A percentile compares a stretch with the other conserved stretches of the same genome.
phyloP scores from a whole-genome alignment of 2,113 vertebrate species.

The Chloebia gouldiae region DNA sequence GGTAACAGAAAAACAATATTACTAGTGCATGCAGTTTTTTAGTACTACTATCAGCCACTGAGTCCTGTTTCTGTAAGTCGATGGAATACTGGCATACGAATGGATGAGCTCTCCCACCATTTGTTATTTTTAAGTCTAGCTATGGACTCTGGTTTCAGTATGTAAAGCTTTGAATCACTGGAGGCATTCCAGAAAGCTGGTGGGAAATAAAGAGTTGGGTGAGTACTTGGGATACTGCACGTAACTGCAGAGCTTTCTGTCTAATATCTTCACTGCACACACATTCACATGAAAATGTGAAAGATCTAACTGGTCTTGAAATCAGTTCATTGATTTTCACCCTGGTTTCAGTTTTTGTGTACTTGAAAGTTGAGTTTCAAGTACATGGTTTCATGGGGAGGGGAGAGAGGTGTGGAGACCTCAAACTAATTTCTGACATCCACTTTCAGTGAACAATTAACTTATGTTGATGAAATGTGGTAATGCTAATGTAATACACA shows the following conservation, averaged over 20 bases:
- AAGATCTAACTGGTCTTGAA: not conserved
- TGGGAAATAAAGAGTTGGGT: not conserved
- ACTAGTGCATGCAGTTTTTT: not conserved
- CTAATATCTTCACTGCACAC: not conserved
- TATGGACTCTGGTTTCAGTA: not conserved
- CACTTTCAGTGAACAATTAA: not conserved
- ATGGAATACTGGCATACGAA: not conserved
- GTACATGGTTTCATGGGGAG: not conserved
- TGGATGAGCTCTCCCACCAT: not conserved
- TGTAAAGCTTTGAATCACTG: not conserved
- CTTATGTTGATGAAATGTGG: not conserved
- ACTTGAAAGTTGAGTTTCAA: not conserved
- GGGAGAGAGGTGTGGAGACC: not conserved
- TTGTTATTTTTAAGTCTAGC: not conserved
- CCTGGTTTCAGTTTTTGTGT: not conserved
- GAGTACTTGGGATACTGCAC: not conserved
- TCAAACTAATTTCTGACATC: not conserved
- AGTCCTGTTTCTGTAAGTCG: accelerated
- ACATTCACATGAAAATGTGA: not conserved
- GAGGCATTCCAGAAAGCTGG: not conserved
- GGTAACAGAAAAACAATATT: not conserved
- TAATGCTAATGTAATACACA: not conserved
- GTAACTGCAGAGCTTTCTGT: not conserved
- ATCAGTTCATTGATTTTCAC: not conserved
- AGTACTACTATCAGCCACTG: not conserved